Evolutionary conservation across 2,888 invertebrate genomes (phyloP).

Genomic region (Leptinotarsa haldemani): DNA sequence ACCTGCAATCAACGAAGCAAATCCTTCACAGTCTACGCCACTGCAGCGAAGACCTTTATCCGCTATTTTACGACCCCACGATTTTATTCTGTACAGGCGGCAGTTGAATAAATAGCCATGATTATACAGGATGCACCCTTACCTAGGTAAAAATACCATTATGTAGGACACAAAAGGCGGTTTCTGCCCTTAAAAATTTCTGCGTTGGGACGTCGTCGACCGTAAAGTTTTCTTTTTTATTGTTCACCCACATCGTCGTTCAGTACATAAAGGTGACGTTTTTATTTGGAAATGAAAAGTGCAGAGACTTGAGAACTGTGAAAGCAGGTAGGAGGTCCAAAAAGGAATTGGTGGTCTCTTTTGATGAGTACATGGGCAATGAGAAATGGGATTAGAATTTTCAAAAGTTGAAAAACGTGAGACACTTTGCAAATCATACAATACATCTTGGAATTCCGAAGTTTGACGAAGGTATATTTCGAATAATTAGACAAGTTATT

Average conservation of each 20-base stretch:
- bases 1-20: background rate
- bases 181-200: constrained; percentile 34
- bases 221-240: constrained; percentile 42
- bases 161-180: constrained; percentile 34
- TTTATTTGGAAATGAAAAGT: constrained; percentile 34
- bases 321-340: constrained; percentile 20
- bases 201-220: constrained; percentile 34
- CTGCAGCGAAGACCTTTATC: constrained; percentile 9
- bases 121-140: constrained; percentile 32
- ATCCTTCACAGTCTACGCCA: background rate
- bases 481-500: too few species aligned
- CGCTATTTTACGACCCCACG: constrained; percentile 21
- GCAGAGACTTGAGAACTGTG: constrained; percentile 29
- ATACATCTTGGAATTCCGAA: background rate
- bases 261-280: constrained; percentile 32
- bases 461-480: too few species aligned
- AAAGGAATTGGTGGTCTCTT: constrained; percentile 6
- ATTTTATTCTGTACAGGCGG: constrained; percentile 15
- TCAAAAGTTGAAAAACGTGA: background rate
- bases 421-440: background rate
- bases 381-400: constrained; percentile 8
- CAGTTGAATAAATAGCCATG: constrained; percentile 34
- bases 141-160: constrained; percentile 41
- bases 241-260: constrained; percentile 34
- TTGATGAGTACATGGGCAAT: background rate